Percentiles rank a stretch among this genome's conserved stretches.
Conservation (phyloP, 2,113 vertebrate genomes). For the Mormyrus iriodes region DNA sequence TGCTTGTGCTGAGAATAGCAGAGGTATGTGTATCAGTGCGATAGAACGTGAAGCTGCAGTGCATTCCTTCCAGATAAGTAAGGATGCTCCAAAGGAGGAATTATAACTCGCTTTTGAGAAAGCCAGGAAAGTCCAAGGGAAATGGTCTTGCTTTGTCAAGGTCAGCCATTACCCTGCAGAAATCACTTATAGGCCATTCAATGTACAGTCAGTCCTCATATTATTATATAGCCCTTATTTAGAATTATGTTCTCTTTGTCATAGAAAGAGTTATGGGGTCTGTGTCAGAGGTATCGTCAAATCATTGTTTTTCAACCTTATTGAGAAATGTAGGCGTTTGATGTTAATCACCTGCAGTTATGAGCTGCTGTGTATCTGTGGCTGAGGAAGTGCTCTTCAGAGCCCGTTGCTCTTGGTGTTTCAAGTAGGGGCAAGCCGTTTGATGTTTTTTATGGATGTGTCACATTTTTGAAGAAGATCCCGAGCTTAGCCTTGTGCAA, state of each 20-base stretch:
- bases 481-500: neutral
- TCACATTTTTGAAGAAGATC: neutral
- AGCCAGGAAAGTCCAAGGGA: constrained; percentile 16
- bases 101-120: constrained; percentile 21
- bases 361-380: neutral
- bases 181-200: neutral
- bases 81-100: constrained; percentile 15
- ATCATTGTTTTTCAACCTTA: neutral
- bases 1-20: neutral
- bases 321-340: neutral
- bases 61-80: constrained; percentile 33
- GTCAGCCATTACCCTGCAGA: neutral
- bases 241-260: neutral
- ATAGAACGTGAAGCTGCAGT: constrained; percentile 5
- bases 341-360: neutral
- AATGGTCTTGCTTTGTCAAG: neutral
- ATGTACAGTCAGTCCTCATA: neutral
- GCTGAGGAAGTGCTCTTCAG: neutral
- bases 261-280: neutral
- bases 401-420: neutral
- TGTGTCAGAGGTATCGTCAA: neutral
- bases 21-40: constrained; percentile 30
- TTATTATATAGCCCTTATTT: neutral
- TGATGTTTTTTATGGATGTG: neutral
- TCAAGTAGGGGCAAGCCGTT: neutral